Base-by-base conservation (phyloP, 2,113 vertebrate species). In the Neogale vison region DNA sequence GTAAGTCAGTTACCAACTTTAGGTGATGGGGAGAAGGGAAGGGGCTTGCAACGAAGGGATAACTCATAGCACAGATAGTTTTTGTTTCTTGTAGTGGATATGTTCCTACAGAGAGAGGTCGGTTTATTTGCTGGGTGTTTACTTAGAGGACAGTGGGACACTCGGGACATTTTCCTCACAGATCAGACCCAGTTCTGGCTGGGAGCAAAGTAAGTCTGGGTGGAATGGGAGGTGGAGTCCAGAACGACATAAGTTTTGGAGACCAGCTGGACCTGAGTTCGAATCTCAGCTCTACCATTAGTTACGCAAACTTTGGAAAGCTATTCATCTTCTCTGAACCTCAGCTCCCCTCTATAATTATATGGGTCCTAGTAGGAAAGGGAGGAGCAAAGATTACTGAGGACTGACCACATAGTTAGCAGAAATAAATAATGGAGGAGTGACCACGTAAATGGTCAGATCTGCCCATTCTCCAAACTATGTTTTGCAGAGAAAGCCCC, bases 191-290 rank as follows among this genome's bases (percentile, higher is more conserved):
- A 52, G 24, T 23, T 34, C 65, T n/a, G 29, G 45, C 11, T 31
- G 36, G 61, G 13, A 31, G 14, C 90, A 92, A 47, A 67, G 29
- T 4, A 36, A 93, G 24, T 9, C 42, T 15, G 10, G 4, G 14
- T n/a, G 17, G 8, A 6, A 0, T 0, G 0, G 5, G 26, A 47
- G 79, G 57, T 2, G 9, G 21, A 45, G 52, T 18, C n/a, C n/a
- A 88, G 76, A 55, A 34, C 0, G 61, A 36, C 65, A 77, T 1
- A 3, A 39, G 34, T 36, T 97, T 57, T 63, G 63, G 85, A 61
- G 83, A 80, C 5, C 59, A 67, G n/a, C 50, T 52, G 45, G 23
- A 63, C 9, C 29, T 26, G 21, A 29, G 65, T 34, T 88, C n/a
- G 0, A 86, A 88, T 65, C 63, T 67, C 95, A 86, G 14, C 72